Conservation (phyloP, 1,140 invertebrate genomes). For the Heliothis subflexa region DNA sequence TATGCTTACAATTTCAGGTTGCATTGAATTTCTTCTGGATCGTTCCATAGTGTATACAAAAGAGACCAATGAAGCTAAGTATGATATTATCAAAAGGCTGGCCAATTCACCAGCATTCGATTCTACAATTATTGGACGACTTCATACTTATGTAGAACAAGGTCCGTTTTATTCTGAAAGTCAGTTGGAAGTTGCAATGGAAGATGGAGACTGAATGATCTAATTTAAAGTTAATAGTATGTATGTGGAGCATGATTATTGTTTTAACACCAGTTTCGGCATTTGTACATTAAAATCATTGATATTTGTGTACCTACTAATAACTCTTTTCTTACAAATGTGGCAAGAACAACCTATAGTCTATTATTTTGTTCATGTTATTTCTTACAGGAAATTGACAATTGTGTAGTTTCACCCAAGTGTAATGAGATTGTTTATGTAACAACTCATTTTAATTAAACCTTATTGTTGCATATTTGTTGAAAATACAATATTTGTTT, state of each 20-base stretch:
- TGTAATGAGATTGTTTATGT: background rate
- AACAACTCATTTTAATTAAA: background rate
- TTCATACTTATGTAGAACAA: constrained; percentile 90
- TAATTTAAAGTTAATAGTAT: constrained; percentile 11
- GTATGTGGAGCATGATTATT: background rate
- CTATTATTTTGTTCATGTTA: background rate
- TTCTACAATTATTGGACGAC: constrained; percentile 86
- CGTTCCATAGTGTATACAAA: constrained; percentile 89
- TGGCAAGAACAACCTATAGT: background rate
- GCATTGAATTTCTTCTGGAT: constrained; percentile 92
- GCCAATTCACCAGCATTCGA: constrained; percentile 90
- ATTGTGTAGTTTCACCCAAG: too few species aligned
- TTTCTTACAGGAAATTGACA: background rate
- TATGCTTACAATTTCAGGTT: constrained; percentile 83
- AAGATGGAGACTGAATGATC: constrained; percentile 81
- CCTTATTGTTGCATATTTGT: background rate
- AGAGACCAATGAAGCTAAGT: constrained; percentile 91
- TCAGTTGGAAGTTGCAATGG: constrained; percentile 90
- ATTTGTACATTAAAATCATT: background rate
- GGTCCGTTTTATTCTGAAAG: constrained; percentile 90
- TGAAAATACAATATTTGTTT: constrained; percentile 4
- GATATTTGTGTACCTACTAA: too few species aligned
- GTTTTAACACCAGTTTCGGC: too few species aligned
- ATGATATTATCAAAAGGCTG: constrained; percentile 89
- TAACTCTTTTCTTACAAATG: background rate